Evolutionary conservation across 2,797 vertebrate genomes (phyloP), one percentile per base, ranked within the genome.

Genomic region (Helarctos malayanus): DNA sequence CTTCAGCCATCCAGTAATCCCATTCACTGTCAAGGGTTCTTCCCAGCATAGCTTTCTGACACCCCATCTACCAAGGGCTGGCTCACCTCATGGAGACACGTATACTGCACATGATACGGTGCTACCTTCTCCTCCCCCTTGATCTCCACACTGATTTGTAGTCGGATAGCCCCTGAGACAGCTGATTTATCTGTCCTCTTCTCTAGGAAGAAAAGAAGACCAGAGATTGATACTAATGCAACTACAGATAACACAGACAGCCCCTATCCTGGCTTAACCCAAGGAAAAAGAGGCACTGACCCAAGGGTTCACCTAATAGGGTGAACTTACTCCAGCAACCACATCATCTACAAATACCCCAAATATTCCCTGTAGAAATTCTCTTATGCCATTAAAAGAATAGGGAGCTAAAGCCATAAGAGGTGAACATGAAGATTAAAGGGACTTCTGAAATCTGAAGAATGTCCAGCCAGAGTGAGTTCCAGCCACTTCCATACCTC

Each of bases 41-140:
- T 41, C 47, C 73, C 78, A 91, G 47, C 14, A 52, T 19, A 83
- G 38, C 56, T 63, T 94, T 90, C 76, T 27, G 61, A 38, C 21
- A 23, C 5, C 65, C 87, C 65, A 79, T 47, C 1, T 56, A 0
- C 2, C 35, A 89, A 78, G 10, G 29, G 47, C 57, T 12, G 80
- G 96, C 98, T 99, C 98, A 99, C 99, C 99, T 99, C 99, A 41
- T 99, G 99, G 95, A 99, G 99, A 98, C 99, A 99, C 29, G 99
- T 99, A 98, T 99, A 99, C 98, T 99, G 99, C 96, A 99, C 98
- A 1, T 99, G 99, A 97, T 99, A 99, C 0, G 99, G 99, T 32
- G 99, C 99, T 97, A 99, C 99, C 97, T 99, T 99, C 99, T 99
- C 99, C 97, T 99, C 99, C 80, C 99, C 99, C 98, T 99, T 99